These are phyloP conservation scores for Epinephelus awoara DNA, from an alignment of 2,797 vertebrate genomes.

Conservation along the genomic window DNA sequence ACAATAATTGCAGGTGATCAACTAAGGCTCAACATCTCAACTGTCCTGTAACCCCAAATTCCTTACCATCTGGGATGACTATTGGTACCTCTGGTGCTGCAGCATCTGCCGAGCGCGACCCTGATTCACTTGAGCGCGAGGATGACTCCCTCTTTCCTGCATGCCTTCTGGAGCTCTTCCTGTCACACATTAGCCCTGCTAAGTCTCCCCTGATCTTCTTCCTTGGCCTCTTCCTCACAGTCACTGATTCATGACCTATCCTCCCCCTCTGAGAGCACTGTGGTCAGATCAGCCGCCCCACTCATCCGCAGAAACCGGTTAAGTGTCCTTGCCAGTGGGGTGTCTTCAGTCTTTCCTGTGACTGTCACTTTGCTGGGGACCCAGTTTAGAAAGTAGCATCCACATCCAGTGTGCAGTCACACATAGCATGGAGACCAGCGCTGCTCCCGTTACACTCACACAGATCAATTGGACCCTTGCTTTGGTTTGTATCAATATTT, in stretches of 20 bases:
- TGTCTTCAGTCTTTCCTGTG: slow-evolving; percentile 36
- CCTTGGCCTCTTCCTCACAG: slow-evolving; percentile 73
- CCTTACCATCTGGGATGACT: slow-evolving; percentile 85
- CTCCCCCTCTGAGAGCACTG: slow-evolving; percentile 50
- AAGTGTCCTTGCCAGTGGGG: slow-evolving; percentile 28
- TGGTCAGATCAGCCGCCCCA: slow-evolving; percentile 42
- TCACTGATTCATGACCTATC: slow-evolving; percentile 77
- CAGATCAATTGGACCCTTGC: slow-evolving; percentile 84
- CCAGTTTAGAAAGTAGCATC: slow-evolving; percentile 49
- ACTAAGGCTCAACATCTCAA: neutral
- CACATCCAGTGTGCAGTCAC: slow-evolving; percentile 44
- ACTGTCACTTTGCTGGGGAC: slow-evolving; percentile 42
- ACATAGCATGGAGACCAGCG: slow-evolving; percentile 47
- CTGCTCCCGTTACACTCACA: slow-evolving; percentile 63
- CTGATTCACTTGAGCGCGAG: slow-evolving; percentile 77
- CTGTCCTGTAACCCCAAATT: slow-evolving; percentile 36
- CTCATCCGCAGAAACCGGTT: slow-evolving; percentile 46
- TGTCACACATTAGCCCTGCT: slow-evolving; percentile 85
- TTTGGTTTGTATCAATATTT: slow-evolving; percentile 88
- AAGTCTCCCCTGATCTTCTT: slow-evolving; percentile 70
- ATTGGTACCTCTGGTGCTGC: slow-evolving; percentile 74
- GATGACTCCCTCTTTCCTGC: slow-evolving; percentile 84
- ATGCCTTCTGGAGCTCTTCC: slow-evolving; percentile 86
- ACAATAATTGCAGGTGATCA: slow-evolving; percentile 16
- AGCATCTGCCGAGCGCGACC: slow-evolving; percentile 72